Base-by-base conservation (phyloP, 1,140 invertebrate genomes). In the Micrasema minimum region DNA sequence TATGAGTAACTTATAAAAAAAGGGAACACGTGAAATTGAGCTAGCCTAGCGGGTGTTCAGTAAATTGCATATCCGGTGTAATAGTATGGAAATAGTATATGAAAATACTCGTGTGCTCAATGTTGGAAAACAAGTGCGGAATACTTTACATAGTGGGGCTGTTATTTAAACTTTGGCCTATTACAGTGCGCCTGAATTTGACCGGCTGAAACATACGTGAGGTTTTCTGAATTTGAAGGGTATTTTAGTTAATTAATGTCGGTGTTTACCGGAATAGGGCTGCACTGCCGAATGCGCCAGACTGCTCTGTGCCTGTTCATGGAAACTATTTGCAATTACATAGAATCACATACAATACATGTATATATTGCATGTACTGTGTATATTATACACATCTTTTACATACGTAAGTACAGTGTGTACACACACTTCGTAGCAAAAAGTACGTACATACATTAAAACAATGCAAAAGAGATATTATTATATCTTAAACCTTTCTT, bases 241-340 rank as follows among this genome's bases (percentile, higher is more conserved):
- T 67, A 67, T 72, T 72, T 67, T 61, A 72, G 70, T 67, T 72
- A 72, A 72, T 72, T 72, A 72, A 67, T 72, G 70, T 72, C 70
- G 31, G 65, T 72, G 70, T 72, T 72, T 72, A 72, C 65, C 70
- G 35, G 22, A 46, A 48, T 26, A 41, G 53, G 51, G 53, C 16
- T 16, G 45, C 43, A 41, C 55, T 23, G 11, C 18, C 5, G 11
- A 35, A 35, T 23, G 35, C 43, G 35, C 26, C 20, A 35, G 14
- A 69, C 37, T 46, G 45, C 45, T 48, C 57, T 9, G 53, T 51
- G 57, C 57, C 12, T 59, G 45, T 12, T 31, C 57, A 2, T 62
- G 45, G 45, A 41, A 69, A 64, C 57, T 69, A 69, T 69, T 69
- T 48, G 66, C 51, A 68, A 68, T 59, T 68, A 59, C 41, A 48